A percentile compares a stretch with the other conserved stretches of the same genome.
Evolutionary conservation across 2,888 invertebrate genomes (phyloP).

Genomic region (Standfussiana lucernea): DNA sequence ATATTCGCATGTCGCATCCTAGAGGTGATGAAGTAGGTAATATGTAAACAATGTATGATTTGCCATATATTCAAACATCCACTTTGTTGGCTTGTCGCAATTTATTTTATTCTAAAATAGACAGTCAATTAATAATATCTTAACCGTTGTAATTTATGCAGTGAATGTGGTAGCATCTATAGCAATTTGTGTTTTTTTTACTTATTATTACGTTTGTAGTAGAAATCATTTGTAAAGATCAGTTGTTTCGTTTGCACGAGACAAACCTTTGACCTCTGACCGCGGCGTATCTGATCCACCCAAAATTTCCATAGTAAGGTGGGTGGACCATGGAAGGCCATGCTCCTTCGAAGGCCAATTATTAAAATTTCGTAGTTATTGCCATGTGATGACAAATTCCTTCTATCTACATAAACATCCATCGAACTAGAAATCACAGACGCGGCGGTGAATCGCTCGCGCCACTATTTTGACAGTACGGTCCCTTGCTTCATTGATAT

Average conservation of each 20-base stretch:
- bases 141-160: constrained; percentile 30
- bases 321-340: too few relatives aligned
- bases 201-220: constrained; percentile 18
- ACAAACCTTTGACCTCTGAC: constrained; percentile 48
- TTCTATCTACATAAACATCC: too few relatives aligned
- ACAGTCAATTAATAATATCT: constrained; percentile 32
- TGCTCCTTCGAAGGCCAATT: too few relatives aligned
- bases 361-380: too few relatives aligned
- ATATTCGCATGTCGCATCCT: constrained; percentile 7
- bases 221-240: constrained; percentile 34
- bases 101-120: constrained; percentile 22
- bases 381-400: too few relatives aligned
- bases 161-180: constrained; percentile 5
- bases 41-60: constrained; percentile 20
- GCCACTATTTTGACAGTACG: too few relatives aligned
- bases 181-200: constrained; percentile 14
- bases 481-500: too few relatives aligned
- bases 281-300: constrained; percentile 44
- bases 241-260: constrained; percentile 20
- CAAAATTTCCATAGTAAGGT: constrained; percentile 55
- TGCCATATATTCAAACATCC: constrained; percentile 17
- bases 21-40: constrained; percentile 7
- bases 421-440: too few relatives aligned
- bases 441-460: too few relatives aligned
- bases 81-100: constrained; percentile 9